phyloP scores from a whole-genome alignment of 2,113 vertebrate species.

The Miniopterus natalensis region DNA sequence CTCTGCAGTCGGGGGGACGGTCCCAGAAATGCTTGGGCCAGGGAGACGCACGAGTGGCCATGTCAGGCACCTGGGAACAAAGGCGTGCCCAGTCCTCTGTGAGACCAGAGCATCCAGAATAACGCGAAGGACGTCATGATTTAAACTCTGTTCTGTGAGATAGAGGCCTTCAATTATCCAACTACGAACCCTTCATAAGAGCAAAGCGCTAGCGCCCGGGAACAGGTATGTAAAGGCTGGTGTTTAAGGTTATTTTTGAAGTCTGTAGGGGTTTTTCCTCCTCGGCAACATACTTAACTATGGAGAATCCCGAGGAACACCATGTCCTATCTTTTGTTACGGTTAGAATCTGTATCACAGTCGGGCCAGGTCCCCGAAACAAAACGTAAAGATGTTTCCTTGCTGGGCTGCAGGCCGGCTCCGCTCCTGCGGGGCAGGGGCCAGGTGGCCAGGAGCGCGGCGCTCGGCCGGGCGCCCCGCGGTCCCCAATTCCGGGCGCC shows the following conservation, averaged over 20 bases:
- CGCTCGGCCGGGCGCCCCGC: conserved; percentile 19
- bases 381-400: background rate
- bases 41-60: background rate
- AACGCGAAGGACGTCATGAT: background rate
- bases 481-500: background rate
- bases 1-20: too few relatives aligned
- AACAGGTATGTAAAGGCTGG: background rate
- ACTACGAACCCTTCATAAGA: background rate
- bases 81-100: background rate
- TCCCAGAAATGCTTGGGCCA: background rate
- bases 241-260: background rate
- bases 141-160: background rate
- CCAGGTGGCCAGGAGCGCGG: too few relatives aligned
- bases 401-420: too few relatives aligned
- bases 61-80: background rate
- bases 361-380: background rate
- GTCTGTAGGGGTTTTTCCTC: background rate
- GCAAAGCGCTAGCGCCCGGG: background rate
- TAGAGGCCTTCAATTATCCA: background rate
- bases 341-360: background rate
- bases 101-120: background rate
- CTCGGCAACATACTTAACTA: background rate
- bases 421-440: too few relatives aligned
- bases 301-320: background rate
- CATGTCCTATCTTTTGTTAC: background rate